Conservation (phyloP, 2,113 vertebrate species). For the Raja brachyura region DNA sequence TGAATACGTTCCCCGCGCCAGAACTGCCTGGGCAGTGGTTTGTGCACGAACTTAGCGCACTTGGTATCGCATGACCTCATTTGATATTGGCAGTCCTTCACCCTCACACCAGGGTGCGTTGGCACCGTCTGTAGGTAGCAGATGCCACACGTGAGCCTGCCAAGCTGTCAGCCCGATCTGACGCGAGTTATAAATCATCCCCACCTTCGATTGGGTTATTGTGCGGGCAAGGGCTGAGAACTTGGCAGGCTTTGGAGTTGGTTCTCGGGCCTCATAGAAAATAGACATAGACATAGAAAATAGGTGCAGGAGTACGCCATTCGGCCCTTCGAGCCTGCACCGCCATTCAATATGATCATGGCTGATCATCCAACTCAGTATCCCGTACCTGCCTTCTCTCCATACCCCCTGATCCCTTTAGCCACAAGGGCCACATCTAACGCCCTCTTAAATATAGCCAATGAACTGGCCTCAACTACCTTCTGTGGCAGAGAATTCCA, state of each 20-base stretch:
- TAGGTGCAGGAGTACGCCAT: too few species aligned
- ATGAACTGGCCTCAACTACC: too few species aligned
- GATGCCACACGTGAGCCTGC: background rate
- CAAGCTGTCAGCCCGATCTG: background rate
- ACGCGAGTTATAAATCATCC: slow-evolving; percentile 17
- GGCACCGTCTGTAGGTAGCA: background rate
- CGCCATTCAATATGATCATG: too few species aligned
- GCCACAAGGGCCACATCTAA: too few species aligned
- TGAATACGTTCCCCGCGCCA: background rate
- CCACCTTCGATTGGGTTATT: slow-evolving; percentile 11
- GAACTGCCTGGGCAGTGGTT: background rate
- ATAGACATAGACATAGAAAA: too few species aligned
- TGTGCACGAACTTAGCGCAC: background rate
- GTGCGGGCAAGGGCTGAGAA: background rate
- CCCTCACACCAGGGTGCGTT: background rate
- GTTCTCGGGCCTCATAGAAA: background rate
- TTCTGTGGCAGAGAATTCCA: too few species aligned
- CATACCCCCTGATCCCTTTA: too few species aligned
- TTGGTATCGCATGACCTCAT: background rate
- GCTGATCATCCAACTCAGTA: too few species aligned
- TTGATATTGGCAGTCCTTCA: slow-evolving; percentile 18
- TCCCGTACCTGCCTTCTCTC: too few species aligned
- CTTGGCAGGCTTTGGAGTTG: background rate
- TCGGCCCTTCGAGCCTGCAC: too few species aligned
- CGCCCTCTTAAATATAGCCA: too few species aligned